Conservation (phyloP, 2,888 invertebrate species). For the Rhorus exstirpatorius region DNA sequence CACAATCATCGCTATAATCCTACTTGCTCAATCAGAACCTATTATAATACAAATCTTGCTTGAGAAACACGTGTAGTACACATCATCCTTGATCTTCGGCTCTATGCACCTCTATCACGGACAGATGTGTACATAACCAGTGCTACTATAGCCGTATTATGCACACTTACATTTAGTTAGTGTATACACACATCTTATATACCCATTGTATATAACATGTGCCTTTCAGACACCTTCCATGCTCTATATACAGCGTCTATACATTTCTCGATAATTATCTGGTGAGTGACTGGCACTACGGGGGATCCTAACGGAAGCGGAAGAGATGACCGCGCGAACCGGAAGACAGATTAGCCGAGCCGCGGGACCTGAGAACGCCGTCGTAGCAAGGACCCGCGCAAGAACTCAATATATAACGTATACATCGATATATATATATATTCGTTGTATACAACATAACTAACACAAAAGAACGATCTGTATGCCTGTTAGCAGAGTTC, state of each 20-base stretch:
- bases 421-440: slow-evolving; percentile 8
- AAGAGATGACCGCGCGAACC: slow-evolving; percentile 64
- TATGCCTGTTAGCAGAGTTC: slow-evolving; percentile 26
- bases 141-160: not conserved
- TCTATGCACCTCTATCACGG: not conserved
- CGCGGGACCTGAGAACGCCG: slow-evolving; percentile 20
- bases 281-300: slow-evolving; percentile 40
- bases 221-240: not conserved
- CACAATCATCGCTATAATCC: slow-evolving; percentile 36
- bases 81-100: slow-evolving; percentile 2
- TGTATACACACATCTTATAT: not conserved
- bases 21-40: slow-evolving; percentile 28
- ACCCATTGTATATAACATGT: not conserved
- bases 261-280: slow-evolving; percentile 55
- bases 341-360: slow-evolving; percentile 65
- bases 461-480: slow-evolving; percentile 29
- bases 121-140: slow-evolving; percentile 13
- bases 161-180: not conserved
- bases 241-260: slow-evolving; percentile 5
- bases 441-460: slow-evolving; percentile 16
- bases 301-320: slow-evolving; percentile 52
- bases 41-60: slow-evolving; percentile 22
- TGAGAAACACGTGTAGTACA: slow-evolving; percentile 45
- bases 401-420: not conserved
- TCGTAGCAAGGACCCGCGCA: slow-evolving; percentile 25